Base-by-base conservation (phyloP, 2,888 invertebrate species). In the Hyposoter dolosus region DNA sequence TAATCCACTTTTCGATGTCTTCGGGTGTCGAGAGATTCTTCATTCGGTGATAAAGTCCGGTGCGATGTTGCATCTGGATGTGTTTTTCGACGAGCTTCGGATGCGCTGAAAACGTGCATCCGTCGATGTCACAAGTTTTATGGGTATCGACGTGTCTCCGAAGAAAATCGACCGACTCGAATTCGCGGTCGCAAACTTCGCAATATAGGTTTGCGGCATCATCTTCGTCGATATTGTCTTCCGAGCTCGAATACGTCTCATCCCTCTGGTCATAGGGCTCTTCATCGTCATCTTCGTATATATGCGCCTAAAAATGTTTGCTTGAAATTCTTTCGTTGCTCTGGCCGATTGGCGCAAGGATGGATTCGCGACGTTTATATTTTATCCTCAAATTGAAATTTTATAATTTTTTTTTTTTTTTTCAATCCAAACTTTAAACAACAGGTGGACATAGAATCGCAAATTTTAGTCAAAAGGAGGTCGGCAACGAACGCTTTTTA, bases 1-100 rank as follows among this genome's bases (percentile, higher is more conserved):
- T 96, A 88, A 96, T 95, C 98, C 98, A 99, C 93, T 97, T 97
- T 47, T 96, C 95, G 83, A 98, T 96, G 88, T 98, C 98, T 93
- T 98, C 98, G 0, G 97, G 96, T 6, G 97, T 96, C 86, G 96
- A 96, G 7, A 97, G 91, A 88, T 96, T 96, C 89, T 96, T 96
- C 85, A 98, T 97, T 93, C 96, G 96, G 77, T 97, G 96, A 91
- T 97, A 98, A 23, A 98, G 94, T 0, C 98, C 98, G n/a, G 97
- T 96, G 7, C 95, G 95, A 94, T 99, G 98, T 94, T 98, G 97
- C 95, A 97, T 96, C 93, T 96, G 95, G 88, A 98, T 96, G 92
- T 99, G 99, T 89, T 96, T 96, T 85, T 97, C 96, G 17, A 99
- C 96, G 2, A 98, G 95, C 93, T 96, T 96, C 4, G 97, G 96